These are phyloP conservation scores for Cynaeus angustus DNA, from an alignment of 2,888 invertebrate species.

Conservation along the genomic window DNA sequence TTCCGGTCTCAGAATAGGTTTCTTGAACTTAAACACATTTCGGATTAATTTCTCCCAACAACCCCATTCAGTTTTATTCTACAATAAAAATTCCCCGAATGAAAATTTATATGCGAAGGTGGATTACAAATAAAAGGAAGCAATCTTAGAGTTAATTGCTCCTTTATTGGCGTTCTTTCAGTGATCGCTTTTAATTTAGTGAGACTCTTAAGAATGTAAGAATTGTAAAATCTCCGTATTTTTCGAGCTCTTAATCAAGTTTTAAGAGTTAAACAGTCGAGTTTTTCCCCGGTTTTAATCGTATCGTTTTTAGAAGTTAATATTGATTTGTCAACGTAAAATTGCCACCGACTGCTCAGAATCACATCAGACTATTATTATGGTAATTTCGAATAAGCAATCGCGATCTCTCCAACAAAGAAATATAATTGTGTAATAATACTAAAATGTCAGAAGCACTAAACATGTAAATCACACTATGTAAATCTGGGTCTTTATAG, in stretches of 20 bases:
- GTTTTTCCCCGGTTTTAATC: conserved; percentile 18
- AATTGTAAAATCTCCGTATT: background rate
- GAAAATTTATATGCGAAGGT: conserved; percentile 11
- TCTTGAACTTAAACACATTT: conserved; percentile 23
- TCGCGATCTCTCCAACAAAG: conserved; percentile 47
- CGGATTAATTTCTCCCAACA: conserved; percentile 18
- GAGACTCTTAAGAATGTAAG: conserved; percentile 24
- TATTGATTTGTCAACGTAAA: conserved; percentile 35
- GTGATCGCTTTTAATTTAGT: conserved; percentile 24
- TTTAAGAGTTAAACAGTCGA: conserved; percentile 39
- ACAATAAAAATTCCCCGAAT: conserved; percentile 17
- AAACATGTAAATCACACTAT: conserved; percentile 64
- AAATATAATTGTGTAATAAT: conserved; percentile 58
- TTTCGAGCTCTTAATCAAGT: conserved; percentile 31
- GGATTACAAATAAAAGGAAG: conserved; percentile 22
- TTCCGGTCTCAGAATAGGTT: conserved; percentile 31
- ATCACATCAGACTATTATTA: conserved; percentile 52
- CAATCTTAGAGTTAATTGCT: conserved; percentile 3
- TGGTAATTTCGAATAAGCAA: conserved; percentile 52
- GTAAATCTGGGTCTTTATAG: conserved; percentile 62
- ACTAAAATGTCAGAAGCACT: conserved; percentile 62
- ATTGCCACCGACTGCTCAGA: conserved; percentile 33
- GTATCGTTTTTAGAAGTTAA: conserved; percentile 26
- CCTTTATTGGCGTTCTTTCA: conserved; percentile 25
- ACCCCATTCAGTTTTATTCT: conserved; percentile 9